phyloP scores from a whole-genome alignment of 2,888 invertebrate species.

The Eupithecia subfuscata region DNA sequence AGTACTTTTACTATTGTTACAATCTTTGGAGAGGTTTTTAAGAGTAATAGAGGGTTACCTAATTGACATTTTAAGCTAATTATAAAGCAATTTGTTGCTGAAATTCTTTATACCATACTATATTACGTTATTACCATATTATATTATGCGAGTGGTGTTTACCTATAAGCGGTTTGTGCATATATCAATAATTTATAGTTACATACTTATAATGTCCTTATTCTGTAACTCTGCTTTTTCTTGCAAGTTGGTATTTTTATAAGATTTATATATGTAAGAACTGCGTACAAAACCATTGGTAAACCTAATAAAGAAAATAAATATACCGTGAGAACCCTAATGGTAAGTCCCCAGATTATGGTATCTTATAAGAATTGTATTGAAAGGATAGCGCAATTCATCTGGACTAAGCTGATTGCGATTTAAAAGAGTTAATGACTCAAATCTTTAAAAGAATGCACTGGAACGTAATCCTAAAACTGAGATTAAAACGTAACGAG shows the following conservation, averaged over 20 bases:
- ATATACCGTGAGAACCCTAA: neutral
- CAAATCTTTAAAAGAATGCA: neutral
- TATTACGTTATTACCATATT: too few species aligned
- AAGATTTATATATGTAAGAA: too few species aligned
- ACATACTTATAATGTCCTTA: too few species aligned
- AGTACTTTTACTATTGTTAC: too few species aligned
- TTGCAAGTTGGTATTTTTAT: too few species aligned
- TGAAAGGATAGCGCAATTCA: constrained; percentile 16
- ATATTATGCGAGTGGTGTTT: too few species aligned
- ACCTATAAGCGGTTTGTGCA: too few species aligned
- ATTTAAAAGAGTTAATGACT: neutral
- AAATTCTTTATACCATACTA: neutral
- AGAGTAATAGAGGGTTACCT: neutral
- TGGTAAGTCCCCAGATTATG: neutral
- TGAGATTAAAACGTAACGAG: neutral
- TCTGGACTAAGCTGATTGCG: neutral
- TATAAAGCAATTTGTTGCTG: neutral
- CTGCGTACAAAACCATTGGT: too few species aligned
- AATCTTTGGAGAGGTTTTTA: too few species aligned
- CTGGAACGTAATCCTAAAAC: neutral
- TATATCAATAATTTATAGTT: too few species aligned
- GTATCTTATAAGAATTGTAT: constrained; percentile 12
- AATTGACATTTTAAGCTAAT: neutral
- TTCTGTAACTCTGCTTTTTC: too few species aligned
- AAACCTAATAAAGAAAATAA: too few species aligned